A percentile compares a stretch with the other conserved stretches of the same genome.
These are phyloP conservation scores for Misgurnus mizolepis DNA, from an alignment of 2,113 vertebrate genomes.

Conservation along the genomic window DNA sequence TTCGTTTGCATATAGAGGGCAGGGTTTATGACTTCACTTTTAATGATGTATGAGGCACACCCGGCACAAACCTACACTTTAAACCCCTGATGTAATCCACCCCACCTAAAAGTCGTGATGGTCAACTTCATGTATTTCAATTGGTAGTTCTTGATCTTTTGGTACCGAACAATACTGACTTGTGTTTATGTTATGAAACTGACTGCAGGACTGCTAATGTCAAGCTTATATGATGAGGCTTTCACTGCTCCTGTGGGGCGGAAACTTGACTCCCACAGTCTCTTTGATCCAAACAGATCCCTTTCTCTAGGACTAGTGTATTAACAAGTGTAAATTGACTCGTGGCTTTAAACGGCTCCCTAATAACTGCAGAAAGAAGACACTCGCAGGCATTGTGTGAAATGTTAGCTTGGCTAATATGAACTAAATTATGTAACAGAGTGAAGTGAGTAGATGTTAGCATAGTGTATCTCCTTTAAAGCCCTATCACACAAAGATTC, in stretches of 20 bases:
- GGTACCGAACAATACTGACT: neutral
- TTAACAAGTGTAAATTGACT: constrained; percentile 41
- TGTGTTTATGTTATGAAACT: neutral
- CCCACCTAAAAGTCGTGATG: neutral
- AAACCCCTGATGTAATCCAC: neutral
- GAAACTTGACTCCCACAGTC: constrained; percentile 9
- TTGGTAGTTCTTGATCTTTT: neutral
- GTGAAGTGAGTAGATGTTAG: neutral
- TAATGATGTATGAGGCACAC: no score
- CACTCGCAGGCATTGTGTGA: constrained; percentile 33
- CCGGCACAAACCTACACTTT: no score
- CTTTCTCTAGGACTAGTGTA: constrained; percentile 21
- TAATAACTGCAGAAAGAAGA: constrained; percentile 21
- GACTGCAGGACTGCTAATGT: neutral
- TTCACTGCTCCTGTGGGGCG: neutral
- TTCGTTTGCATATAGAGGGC: no score
- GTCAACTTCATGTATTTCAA: neutral
- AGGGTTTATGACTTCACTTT: no score
- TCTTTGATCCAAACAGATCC: constrained; percentile 28
- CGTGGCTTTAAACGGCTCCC: constrained; percentile 25
- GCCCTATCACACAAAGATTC: neutral
- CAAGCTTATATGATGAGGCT: neutral
- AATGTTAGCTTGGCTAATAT: constrained; percentile 39
- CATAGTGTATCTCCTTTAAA: neutral
- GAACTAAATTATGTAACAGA: constrained; percentile 40